Base-by-base conservation (phyloP, 2,888 invertebrate genomes). In the Cheilosia pagana region DNA sequence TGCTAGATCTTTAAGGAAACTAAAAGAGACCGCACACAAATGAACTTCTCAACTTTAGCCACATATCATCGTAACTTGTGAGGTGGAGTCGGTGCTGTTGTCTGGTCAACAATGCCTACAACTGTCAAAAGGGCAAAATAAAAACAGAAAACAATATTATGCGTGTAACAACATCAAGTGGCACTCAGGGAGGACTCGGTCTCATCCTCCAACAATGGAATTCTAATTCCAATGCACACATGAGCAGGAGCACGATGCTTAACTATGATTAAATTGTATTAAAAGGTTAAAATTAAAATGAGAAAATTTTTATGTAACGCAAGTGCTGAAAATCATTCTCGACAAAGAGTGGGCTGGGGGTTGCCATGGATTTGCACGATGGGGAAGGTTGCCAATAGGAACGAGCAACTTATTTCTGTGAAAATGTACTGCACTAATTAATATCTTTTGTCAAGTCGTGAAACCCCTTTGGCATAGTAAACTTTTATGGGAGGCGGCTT, bases 51-150 rank as follows among this genome's bases (percentile, higher is more conserved):
- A n/a, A 48, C 10, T 23, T 5, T n/a, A 45, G 0, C 4, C 14
- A 35, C n/a, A 53, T 16, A n/a, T 31, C 28, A 19, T 48, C 23
- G 39, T 19, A 12, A 35, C 50, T 70, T 21, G 67, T 53, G 67
- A 43, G 12, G n/a, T 55, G 35, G 12, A 53, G 6, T 16, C 43
- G 25, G 21, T 28, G 28, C 10, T n/a, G 43, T 48, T 23, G 8
- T 14, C 12, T 12, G 23, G 14, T 14, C 21, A 5, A 70, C 14
- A 25, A 70, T 45, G 12, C 12, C 21, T 23, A 63, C 14, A 31
- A 71, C 71, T 62, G 67, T 62, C 50, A 82, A 82, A 77, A 82
- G 77, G 77, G 60, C 65, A 48, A 35, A 68, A n/a, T 43, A 10
- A 39, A 28, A n/a, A 72, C 12, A 35, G n/a, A 65, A 76, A 60